A percentile compares a stretch with the other conserved stretches of the same genome.
Conservation (phyloP, 2,888 invertebrate species). For the Tetanocera ferruginea region DNA sequence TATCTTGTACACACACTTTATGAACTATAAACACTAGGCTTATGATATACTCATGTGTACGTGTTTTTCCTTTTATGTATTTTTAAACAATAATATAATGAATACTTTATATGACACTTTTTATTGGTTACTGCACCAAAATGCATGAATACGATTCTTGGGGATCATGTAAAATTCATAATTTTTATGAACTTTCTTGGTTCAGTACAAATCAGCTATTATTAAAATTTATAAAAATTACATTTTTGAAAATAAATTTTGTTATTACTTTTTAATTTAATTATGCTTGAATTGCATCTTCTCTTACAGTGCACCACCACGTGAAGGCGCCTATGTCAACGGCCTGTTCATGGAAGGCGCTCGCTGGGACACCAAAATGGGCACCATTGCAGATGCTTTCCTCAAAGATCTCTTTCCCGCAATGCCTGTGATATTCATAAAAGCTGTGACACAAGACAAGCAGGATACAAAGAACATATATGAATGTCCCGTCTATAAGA, state of each 20-base stretch:
- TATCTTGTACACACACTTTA: no score
- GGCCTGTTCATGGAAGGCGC: constrained; percentile 95
- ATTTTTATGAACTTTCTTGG: no score
- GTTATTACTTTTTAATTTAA: not conserved
- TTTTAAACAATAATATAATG: no score
- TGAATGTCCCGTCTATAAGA: constrained; percentile 95
- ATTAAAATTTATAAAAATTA: no score
- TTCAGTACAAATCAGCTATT: no score
- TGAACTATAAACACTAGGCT: no score
- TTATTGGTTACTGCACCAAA: no score
- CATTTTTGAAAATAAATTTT: not conserved
- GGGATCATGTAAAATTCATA: no score
- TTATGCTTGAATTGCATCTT: not conserved
- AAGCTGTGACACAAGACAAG: constrained; percentile 89
- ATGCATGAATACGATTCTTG: no score
- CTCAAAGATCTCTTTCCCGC: constrained; percentile 91
- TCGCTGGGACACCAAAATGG: constrained; percentile 86
- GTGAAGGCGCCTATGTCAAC: constrained; percentile 92
- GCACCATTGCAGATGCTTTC: constrained; percentile 85
- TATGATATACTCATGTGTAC: no score
- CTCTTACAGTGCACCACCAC: constrained; percentile 77
- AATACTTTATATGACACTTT: no score
- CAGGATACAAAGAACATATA: constrained; percentile 89
- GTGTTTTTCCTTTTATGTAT: no score
- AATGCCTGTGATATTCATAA: constrained; percentile 91